Conservation (phyloP, 2,888 invertebrate genomes). For the Plebejus anna region DNA sequence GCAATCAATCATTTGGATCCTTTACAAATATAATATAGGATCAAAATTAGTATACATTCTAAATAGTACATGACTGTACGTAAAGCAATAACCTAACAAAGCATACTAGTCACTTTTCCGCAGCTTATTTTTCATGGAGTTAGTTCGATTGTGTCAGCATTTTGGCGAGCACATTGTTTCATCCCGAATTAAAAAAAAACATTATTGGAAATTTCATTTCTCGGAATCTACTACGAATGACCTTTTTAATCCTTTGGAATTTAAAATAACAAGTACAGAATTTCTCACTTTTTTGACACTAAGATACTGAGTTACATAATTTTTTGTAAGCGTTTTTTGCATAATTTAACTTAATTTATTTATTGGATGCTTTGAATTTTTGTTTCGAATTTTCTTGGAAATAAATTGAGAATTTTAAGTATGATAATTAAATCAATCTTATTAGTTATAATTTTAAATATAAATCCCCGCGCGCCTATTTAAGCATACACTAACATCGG, state of each 20-base stretch:
- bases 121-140: constrained; percentile 4
- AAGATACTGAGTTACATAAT: neutral
- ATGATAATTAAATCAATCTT: no score
- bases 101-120: constrained; percentile 1
- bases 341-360: neutral
- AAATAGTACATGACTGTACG: no score
- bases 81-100: no score
- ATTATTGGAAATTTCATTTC: neutral
- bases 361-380: neutral
- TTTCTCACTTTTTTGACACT: neutral
- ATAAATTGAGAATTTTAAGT: no score
- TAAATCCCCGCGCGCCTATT: no score
- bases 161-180: neutral
- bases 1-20: no score
- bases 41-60: no score
- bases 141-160: neutral
- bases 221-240: neutral
- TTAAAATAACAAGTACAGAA: neutral
- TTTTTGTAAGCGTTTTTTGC: neutral
- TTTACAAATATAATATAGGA: no score
- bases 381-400: neutral
- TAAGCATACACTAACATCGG: no score
- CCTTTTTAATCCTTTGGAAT: neutral
- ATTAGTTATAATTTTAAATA: no score
- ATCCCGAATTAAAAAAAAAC: neutral